Evolutionary conservation across 2,888 invertebrate species (phyloP).

Genomic region (Yponomeuta sedellus): DNA sequence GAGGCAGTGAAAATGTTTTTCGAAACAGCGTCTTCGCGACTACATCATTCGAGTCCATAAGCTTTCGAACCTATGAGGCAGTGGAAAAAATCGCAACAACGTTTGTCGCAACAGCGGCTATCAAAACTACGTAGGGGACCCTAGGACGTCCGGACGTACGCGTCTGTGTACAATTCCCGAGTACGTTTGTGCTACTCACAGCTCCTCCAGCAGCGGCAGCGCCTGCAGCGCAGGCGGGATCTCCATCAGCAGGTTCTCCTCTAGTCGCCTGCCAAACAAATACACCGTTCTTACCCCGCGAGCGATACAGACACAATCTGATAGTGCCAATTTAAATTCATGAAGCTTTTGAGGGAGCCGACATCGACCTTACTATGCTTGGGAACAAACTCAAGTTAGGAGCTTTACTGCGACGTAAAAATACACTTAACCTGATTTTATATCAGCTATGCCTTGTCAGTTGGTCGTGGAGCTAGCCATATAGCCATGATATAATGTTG

Average conservation of each 20-base stretch:
- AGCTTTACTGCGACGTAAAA: not conserved
- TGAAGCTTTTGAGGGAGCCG: not conserved
- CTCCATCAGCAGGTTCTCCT: constrained; percentile 73
- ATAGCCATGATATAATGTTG: not conserved
- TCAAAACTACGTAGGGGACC: too few species aligned
- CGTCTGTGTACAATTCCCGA: too few species aligned
- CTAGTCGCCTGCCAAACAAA: constrained; percentile 47
- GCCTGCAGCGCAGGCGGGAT: constrained; percentile 86
- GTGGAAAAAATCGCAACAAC: too few species aligned
- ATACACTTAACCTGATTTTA: constrained; percentile 3
- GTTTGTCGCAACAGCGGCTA: too few species aligned
- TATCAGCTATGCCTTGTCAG: not conserved
- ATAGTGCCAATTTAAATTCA: not conserved
- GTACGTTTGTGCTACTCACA: constrained; percentile 80
- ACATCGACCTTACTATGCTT: not conserved
- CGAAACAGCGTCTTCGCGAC: too few species aligned
- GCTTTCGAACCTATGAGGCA: too few species aligned
- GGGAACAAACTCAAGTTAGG: not conserved
- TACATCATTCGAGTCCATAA: too few species aligned
- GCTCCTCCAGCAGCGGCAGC: constrained; percentile 85
- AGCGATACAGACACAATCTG: not conserved
- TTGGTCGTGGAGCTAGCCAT: not conserved
- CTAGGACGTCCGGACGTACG: too few species aligned
- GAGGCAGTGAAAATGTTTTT: too few species aligned
- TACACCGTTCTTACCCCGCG: not conserved